Evolutionary conservation across 2,113 vertebrate genomes (phyloP).

Genomic region (Empidonax alnorum): DNA sequence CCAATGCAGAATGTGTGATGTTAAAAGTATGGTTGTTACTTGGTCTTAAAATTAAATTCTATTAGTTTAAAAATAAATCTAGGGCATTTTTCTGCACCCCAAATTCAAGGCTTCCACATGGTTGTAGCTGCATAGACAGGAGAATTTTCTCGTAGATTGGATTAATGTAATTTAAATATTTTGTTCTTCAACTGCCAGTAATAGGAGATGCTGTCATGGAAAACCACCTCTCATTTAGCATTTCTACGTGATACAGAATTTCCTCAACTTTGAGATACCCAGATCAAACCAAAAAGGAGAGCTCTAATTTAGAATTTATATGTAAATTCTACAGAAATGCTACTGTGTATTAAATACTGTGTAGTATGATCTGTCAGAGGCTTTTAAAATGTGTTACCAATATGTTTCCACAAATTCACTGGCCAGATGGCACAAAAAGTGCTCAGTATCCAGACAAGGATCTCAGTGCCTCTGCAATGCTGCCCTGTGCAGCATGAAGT

Average conservation of each 20-base stretch:
- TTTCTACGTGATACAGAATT: not conserved
- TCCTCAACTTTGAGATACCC: not conserved
- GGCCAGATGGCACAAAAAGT: not conserved
- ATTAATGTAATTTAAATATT: not conserved
- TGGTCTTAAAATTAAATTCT: not conserved
- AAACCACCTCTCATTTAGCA: not conserved
- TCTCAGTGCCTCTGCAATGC: not conserved
- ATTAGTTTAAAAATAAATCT: not conserved
- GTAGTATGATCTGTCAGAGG: not conserved
- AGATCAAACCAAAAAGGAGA: not conserved
- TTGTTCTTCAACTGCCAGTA: not conserved
- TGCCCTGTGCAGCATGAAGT: not conserved
- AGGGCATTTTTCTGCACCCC: not conserved
- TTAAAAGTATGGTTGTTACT: not conserved
- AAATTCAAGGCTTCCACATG: not conserved
- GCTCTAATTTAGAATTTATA: not conserved
- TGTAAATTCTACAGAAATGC: not conserved
- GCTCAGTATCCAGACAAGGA: not conserved
- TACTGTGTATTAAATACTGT: not conserved
- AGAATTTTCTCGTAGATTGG: not conserved
- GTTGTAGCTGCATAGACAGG: not conserved
- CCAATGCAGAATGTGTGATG: not conserved
- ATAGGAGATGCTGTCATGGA: not conserved
- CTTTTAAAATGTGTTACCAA: not conserved
- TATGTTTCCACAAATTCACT: not conserved